These are phyloP conservation scores for Hypocryptadius cinnamomeus DNA, from an alignment of 2,113 vertebrate species.

Conservation along the genomic window DNA sequence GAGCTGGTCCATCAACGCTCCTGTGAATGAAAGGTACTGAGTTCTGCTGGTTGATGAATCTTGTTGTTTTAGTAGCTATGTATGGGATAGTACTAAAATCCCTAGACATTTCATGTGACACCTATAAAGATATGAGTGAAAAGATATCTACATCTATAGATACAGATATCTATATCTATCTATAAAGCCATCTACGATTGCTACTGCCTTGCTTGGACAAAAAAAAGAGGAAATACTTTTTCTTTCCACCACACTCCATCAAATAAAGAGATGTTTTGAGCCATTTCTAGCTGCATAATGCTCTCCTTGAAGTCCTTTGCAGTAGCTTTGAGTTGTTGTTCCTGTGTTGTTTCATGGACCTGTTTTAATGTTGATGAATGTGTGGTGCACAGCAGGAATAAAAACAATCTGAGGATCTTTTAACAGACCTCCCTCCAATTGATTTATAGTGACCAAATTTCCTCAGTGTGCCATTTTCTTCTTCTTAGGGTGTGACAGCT, in stretches of 20 bases:
- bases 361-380: neutral
- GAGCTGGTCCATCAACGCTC: neutral
- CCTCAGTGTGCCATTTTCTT: neutral
- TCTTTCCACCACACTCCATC: neutral
- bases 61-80: neutral
- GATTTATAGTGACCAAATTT: neutral
- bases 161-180: neutral
- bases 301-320: neutral
- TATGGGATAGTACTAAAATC: neutral
- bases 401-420: neutral
- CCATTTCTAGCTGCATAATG: neutral
- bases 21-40: neutral
- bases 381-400: neutral
- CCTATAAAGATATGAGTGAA: neutral
- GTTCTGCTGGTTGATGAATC: neutral
- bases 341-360: neutral
- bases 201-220: neutral
- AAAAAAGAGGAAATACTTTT: neutral
- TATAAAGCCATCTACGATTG: neutral
- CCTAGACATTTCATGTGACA: neutral
- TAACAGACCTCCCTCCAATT: neutral
- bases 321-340: neutral
- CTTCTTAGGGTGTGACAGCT: neutral
- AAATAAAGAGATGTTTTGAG: neutral
- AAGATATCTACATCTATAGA: neutral